These are phyloP conservation scores for Tapirus terrestris DNA, from an alignment of 2,113 vertebrate species.

Conservation along the genomic window DNA sequence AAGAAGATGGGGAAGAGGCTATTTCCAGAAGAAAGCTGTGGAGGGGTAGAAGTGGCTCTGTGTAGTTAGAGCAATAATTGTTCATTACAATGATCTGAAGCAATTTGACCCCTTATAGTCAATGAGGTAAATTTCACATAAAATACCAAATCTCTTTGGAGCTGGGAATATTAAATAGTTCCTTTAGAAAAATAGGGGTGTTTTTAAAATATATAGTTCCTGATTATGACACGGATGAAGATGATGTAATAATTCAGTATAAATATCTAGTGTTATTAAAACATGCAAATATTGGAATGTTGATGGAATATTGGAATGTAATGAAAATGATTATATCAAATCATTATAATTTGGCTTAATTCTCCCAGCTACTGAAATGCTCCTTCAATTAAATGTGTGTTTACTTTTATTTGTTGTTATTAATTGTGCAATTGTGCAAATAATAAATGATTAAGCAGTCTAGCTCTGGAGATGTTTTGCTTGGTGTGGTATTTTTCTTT, in stretches of 20 bases:
- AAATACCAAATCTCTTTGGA: not conserved
- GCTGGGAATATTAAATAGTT: not conserved
- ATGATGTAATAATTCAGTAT: not conserved
- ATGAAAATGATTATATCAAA: conserved; percentile 8
- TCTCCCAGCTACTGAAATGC: not conserved
- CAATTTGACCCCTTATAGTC: not conserved
- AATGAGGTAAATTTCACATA: not conserved
- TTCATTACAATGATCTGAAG: not conserved
- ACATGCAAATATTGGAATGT: not conserved
- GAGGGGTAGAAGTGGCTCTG: not conserved
- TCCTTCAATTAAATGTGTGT: not conserved
- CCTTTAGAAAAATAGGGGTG: not conserved
- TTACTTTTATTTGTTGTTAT: conserved; percentile 1
- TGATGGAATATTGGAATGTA: not conserved
- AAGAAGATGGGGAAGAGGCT: not conserved
- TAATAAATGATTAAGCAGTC: not conserved
- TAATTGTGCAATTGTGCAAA: conserved; percentile 10
- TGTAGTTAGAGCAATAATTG: not conserved
- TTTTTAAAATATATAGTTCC: conserved; percentile 33
- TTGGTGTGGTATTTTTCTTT: conserved; percentile 4
- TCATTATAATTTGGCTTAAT: not conserved
- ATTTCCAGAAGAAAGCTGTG: not conserved
- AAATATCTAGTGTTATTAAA: not conserved
- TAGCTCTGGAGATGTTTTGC: not conserved
- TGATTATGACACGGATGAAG: not conserved